Base-by-base conservation (phyloP, 2,113 vertebrate genomes). In the Pterocles orientalis region DNA sequence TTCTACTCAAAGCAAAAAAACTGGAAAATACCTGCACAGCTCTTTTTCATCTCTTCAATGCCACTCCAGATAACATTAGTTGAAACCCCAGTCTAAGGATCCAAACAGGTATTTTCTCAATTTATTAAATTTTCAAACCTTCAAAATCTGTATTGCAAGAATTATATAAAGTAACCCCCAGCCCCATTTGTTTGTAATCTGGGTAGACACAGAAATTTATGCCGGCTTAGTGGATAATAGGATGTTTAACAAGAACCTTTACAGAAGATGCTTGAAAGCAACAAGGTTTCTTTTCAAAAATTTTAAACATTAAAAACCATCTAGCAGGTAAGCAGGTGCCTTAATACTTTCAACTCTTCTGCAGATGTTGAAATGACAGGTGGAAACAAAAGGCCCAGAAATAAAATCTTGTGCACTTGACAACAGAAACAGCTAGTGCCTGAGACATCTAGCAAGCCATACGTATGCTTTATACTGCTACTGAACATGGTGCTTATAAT, bases 401-500 rank as follows among this genome's bases (percentile, higher is more conserved):
- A 85, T 64, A 64, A 64, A 57, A 34, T 24, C 5, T 21, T 39
- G 2, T 61, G 25, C 14, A 60, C 1, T 24, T 58, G 54, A 33
- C 53, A 86, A n/a, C 3, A 82, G 47, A 80, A 95, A 70, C 12
- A 83, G 2, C 19, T 4, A 8, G 23, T 14, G 4, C 43, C 16
- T 92, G 51, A 91, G 47, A 58, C 18, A 93, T 8, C 31, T 80
- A 70, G 25, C 6, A 66, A 83, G 19, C 3, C 47, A 80, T 54
- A n/a, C 4, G 24, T 0, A 0, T 66, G 14, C 9, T 64, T 85
- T 53, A 20, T 24, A 36, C 1, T 26, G 18, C 21, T 65, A 54
- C 8, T 33, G 41, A 94, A 50, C 18, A 16, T 8, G 31, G 18
- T 51, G 24, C 28, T 69, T 81, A 34, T 8, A 62, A 9, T 72